Percentiles rank a stretch among this genome's conserved stretches.
phyloP scores from a whole-genome alignment of 2,113 vertebrate genomes.

The Pseudolaguvia tuberculata region DNA sequence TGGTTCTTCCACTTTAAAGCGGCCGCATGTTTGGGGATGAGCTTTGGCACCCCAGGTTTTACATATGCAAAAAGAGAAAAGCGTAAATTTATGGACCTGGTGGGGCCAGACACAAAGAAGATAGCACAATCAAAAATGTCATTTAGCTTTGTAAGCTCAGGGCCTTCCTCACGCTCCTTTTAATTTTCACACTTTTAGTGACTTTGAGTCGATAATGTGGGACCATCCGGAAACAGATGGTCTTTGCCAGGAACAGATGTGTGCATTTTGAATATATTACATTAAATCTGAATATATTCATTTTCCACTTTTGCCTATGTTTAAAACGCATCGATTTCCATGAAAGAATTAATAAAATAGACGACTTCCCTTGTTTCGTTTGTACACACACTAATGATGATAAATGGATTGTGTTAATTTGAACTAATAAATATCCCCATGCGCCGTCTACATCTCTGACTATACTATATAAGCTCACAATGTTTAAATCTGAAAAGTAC shows the following conservation, averaged over 20 bases:
- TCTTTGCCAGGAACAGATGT: conserved; percentile 32
- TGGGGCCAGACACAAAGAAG: conserved; percentile 57
- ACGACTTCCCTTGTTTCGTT: background rate
- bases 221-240: conserved; percentile 39
- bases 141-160: conserved; percentile 56
- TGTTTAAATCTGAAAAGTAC: conserved; percentile 16
- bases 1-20: conserved; percentile 58
- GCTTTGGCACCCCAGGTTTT: conserved; percentile 61
- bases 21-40: conserved; percentile 61
- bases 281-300: conserved; percentile 21
- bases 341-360: background rate
- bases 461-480: background rate
- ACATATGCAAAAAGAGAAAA: conserved; percentile 63
- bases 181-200: conserved; percentile 31
- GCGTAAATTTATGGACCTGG: conserved; percentile 41
- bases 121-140: conserved; percentile 64
- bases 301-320: conserved; percentile 12
- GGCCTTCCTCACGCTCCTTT: conserved; percentile 38
- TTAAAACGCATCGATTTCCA: conserved; percentile 18
- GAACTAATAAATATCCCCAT: background rate
- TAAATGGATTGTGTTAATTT: background rate
- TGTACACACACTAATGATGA: background rate
- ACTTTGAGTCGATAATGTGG: conserved; percentile 37
- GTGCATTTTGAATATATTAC: conserved; percentile 46
- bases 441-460: background rate